phyloP scores from a whole-genome alignment of 2,888 invertebrate genomes.

The Frankliniella intonsa region DNA sequence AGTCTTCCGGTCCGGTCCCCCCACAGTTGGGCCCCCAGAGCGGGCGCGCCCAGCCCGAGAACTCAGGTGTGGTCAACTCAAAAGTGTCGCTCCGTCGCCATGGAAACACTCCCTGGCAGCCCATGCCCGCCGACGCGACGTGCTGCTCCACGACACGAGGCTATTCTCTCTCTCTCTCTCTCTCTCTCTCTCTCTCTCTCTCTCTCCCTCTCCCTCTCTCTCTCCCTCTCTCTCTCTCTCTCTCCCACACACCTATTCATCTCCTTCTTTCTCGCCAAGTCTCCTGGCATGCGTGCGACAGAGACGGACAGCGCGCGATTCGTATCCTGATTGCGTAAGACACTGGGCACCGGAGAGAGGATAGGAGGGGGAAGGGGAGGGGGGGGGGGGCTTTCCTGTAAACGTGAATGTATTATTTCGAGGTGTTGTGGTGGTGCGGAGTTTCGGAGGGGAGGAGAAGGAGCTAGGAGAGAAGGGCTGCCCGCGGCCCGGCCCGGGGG shows the following conservation, averaged over 20 bases:
- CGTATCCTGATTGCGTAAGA: constrained; percentile 14
- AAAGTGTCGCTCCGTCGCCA: no score
- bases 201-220: constrained; percentile 15
- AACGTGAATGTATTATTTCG: constrained; percentile 22
- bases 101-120: no score
- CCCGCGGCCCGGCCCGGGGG: not conserved
- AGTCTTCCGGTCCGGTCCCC: no score
- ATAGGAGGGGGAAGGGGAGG: not conserved
- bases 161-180: not conserved
- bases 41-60: no score
- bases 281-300: not conserved
- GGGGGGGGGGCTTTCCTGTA: not conserved
- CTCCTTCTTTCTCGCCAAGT: no score
- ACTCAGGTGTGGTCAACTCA: no score
- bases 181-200: constrained; percentile 14
- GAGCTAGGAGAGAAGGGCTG: not conserved
- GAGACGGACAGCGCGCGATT: not conserved
- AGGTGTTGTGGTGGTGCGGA: not conserved
- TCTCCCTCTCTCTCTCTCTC: constrained; percentile 21
- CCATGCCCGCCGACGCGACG: no score
- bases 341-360: not conserved
- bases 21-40: no score
- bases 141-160: no score
- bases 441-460: no score
- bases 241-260: not conserved